phyloP scores from a whole-genome alignment of 2,888 invertebrate species.

The Cyaniris semiargus region DNA sequence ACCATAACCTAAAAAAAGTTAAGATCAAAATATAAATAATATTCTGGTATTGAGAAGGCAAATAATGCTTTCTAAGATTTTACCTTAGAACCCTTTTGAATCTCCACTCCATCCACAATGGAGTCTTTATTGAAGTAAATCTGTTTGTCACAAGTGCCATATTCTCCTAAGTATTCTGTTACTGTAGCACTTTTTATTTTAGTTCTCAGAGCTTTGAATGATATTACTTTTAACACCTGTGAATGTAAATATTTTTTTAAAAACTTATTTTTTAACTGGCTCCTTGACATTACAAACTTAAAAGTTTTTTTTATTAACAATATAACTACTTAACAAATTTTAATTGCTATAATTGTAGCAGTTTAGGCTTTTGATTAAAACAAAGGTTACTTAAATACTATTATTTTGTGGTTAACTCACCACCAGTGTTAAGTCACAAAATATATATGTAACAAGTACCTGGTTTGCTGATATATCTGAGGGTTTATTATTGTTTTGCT shows the following conservation, averaged over 20 bases:
- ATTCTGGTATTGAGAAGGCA: neutral
- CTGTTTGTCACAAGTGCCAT: slow-evolving; percentile 80
- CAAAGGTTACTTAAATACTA: no score
- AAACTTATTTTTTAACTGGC: no score
- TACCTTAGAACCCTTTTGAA: slow-evolving; percentile 82
- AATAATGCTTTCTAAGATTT: slow-evolving; percentile 26
- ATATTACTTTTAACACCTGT: slow-evolving; percentile 81
- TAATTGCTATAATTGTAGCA: neutral
- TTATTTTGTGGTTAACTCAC: neutral
- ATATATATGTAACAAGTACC: slow-evolving; percentile 43
- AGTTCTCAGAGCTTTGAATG: slow-evolving; percentile 81
- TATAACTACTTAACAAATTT: no score
- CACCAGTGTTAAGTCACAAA: neutral
- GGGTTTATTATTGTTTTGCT: slow-evolving; percentile 80
- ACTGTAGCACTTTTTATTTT: slow-evolving; percentile 77
- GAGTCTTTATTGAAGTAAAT: slow-evolving; percentile 81
- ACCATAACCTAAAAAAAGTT: slow-evolving; percentile 67
- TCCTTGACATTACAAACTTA: no score
- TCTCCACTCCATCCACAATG: slow-evolving; percentile 75
- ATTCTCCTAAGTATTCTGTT: slow-evolving; percentile 61
- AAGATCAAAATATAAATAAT: neutral
- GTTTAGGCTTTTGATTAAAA: neutral
- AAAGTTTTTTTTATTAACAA: no score
- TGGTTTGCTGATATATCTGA: slow-evolving; percentile 68
- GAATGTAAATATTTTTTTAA: neutral